phyloP scores from a whole-genome alignment of 2,888 invertebrate genomes.

The Malthinus seriepunctatus region DNA sequence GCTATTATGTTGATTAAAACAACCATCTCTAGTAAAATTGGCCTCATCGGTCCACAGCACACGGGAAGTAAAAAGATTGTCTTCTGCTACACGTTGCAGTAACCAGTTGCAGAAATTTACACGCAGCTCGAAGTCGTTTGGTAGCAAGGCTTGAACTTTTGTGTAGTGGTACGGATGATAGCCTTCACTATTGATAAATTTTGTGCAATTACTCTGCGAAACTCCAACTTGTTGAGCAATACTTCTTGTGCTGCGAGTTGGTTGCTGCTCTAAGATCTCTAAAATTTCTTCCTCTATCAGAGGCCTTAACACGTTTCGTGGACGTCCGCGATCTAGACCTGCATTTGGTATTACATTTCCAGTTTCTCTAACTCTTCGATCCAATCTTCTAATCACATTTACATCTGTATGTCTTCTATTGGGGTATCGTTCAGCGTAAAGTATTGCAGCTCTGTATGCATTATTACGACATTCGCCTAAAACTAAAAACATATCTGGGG shows the following conservation, averaged over 20 bases:
- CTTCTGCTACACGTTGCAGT: background rate
- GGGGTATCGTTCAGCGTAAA: constrained; percentile 10
- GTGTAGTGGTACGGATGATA: background rate
- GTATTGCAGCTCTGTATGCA: too few relatives aligned
- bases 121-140: constrained; percentile 1
- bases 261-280: background rate
- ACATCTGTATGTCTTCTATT: constrained; percentile 10
- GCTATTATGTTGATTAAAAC: too few relatives aligned
- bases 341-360: background rate
- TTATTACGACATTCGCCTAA: too few relatives aligned
- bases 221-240: too few relatives aligned
- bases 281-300: background rate
- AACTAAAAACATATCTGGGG: too few relatives aligned
- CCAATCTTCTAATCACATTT: constrained; percentile 7
- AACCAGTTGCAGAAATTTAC: constrained; percentile 1
- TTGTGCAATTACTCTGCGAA: background rate
- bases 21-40: too few relatives aligned
- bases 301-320: background rate
- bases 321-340: constrained; percentile 1
- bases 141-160: background rate
- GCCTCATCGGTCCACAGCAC: too few relatives aligned
- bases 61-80: background rate
- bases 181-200: background rate
- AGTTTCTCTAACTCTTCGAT: background rate
- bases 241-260: background rate